These are phyloP conservation scores for Sebastiscus albofasciatus DNA, from an alignment of 2,797 vertebrate species.

Conservation along the genomic window DNA sequence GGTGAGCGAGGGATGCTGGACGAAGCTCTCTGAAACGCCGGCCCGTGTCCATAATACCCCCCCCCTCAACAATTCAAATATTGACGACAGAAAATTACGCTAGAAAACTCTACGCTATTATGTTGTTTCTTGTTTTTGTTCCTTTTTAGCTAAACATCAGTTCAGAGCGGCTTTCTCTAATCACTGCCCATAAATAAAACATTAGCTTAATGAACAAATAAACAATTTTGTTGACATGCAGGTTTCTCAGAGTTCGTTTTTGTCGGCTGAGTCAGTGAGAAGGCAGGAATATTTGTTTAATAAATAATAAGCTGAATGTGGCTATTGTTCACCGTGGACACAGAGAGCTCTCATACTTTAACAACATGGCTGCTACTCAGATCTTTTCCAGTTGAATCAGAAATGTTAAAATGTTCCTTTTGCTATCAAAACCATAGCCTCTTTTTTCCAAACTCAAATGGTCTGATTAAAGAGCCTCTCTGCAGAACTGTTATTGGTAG, in stretches of 20 bases:
- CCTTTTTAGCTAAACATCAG: conserved; percentile 90
- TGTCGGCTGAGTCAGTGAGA: conserved; percentile 86
- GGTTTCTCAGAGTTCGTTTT: conserved; percentile 86
- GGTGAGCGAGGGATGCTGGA: conserved; percentile 88
- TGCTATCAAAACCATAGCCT: conserved; percentile 3
- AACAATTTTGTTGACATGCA: conserved; percentile 81
- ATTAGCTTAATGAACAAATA: conserved; percentile 90
- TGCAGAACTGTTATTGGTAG: conserved; percentile 49
- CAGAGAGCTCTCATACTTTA: background rate
- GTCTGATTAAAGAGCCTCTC: conserved; percentile 44
- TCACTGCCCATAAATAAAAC: conserved; percentile 91
- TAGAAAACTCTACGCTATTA: conserved; percentile 84
- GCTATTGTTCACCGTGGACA: background rate
- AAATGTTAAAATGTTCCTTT: conserved; percentile 30
- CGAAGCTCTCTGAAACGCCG: conserved; percentile 83
- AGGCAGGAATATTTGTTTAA: conserved; percentile 74
- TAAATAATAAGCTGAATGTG: conserved; percentile 33
- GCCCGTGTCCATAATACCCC: conserved; percentile 88
- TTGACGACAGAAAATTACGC: conserved; percentile 91
- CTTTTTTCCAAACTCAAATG: background rate
- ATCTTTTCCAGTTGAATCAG: conserved; percentile 24
- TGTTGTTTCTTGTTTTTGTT: conserved; percentile 85
- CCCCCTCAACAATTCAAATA: conserved; percentile 89
- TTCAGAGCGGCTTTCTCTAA: conserved; percentile 87
- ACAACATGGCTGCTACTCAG: background rate